Percentiles rank a stretch among this genome's conserved stretches.
phyloP scores from a whole-genome alignment of 2,888 invertebrate genomes.

The Stictocephala bisonia region DNA sequence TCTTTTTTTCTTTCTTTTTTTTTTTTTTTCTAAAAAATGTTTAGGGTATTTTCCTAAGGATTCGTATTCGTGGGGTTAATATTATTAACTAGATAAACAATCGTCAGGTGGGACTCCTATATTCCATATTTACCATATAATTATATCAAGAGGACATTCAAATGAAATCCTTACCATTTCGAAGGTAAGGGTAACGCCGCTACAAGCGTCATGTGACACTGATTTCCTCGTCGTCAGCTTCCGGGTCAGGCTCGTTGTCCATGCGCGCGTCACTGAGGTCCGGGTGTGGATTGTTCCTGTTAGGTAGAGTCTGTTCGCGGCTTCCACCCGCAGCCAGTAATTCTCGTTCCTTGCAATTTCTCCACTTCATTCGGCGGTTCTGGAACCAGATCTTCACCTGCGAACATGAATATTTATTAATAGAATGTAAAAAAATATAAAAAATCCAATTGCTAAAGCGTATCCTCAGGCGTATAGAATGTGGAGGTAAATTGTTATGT shows the following conservation, averaged over 20 bases:
- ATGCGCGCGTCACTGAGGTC: conserved; percentile 94
- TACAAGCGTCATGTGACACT: conserved; percentile 81
- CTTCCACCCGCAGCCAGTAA: conserved; percentile 93
- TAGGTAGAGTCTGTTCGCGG: conserved; percentile 94
- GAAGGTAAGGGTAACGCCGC: too few species aligned
- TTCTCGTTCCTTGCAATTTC: conserved; percentile 97
- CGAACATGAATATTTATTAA: conserved; percentile 55
- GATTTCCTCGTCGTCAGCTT: conserved; percentile 85
- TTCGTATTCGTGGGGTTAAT: too few species aligned
- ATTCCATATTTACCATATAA: too few species aligned
- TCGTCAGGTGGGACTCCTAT: too few species aligned
- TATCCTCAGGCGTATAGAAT: conserved; percentile 4
- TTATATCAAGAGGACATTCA: too few species aligned
- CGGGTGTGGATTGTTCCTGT: conserved; percentile 96
- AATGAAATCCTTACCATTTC: too few species aligned
- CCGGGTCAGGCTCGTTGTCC: conserved; percentile 72
- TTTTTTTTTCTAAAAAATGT: too few species aligned
- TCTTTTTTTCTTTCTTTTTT: too few species aligned
- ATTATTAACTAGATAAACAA: too few species aligned
- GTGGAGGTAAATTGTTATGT: conserved; percentile 5
- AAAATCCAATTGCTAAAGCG: not conserved
- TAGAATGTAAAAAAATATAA: not conserved
- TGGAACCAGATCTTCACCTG: conserved; percentile 95
- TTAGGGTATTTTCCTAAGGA: too few species aligned
- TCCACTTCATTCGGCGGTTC: conserved; percentile 99